Evolutionary conservation across 2,113 vertebrate genomes (phyloP).

Genomic region (Nothoprocta pentlandii): DNA sequence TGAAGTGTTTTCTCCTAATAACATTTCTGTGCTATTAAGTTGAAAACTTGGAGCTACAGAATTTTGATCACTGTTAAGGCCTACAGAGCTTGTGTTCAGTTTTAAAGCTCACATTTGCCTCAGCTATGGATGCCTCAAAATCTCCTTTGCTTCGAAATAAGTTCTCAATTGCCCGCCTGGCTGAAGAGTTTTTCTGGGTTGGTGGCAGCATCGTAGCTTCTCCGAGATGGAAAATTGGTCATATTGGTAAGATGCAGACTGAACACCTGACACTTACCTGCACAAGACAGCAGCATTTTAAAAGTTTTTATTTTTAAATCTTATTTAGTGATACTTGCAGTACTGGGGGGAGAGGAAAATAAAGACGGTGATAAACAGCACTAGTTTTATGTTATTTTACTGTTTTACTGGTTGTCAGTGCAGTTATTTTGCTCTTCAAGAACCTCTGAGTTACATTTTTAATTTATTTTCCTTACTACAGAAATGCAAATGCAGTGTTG

Average conservation of each 20-base stretch:
- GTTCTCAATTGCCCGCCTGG: slow-evolving; percentile 73
- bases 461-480: not conserved
- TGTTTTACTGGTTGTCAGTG: not conserved
- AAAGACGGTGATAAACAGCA: not conserved
- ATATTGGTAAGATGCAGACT: slow-evolving; percentile 84
- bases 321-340: not conserved
- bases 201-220: slow-evolving; percentile 81
- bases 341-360: not conserved
- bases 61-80: not conserved
- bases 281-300: not conserved
- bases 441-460: not conserved
- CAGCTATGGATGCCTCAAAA: slow-evolving; percentile 59
- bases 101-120: not conserved
- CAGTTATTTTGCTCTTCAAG: not conserved
- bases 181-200: slow-evolving; percentile 89
- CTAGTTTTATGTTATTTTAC: accelerated
- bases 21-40: not conserved
- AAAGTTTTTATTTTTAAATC: not conserved
- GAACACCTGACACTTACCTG: not conserved
- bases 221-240: slow-evolving; percentile 84
- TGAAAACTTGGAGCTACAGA: not conserved
- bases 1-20: not conserved
- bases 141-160: slow-evolving; percentile 61
- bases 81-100: not conserved
- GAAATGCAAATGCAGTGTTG: not conserved